These are phyloP conservation scores for Gallirallus australis DNA, from an alignment of 2,797 vertebrate species.

Conservation along the genomic window DNA sequence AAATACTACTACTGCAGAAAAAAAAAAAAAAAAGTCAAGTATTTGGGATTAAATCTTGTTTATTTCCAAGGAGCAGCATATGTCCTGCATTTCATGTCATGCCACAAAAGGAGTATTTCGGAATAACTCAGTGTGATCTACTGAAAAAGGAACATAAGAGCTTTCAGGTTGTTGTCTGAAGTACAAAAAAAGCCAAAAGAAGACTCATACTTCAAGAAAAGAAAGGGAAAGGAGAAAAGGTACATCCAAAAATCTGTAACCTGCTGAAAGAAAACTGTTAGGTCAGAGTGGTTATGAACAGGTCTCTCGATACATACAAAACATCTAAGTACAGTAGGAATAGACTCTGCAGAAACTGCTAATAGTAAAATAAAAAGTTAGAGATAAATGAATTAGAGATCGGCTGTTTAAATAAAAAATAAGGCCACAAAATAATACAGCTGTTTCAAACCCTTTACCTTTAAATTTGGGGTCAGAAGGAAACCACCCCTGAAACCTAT, in stretches of 20 bases:
- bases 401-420: not conserved
- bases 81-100: constrained; percentile 14
- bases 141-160: not conserved
- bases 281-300: not conserved
- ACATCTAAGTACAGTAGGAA: not conserved
- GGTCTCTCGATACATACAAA: not conserved
- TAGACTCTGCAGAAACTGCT: not conserved
- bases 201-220: not conserved
- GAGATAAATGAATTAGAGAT: not conserved
- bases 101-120: not conserved
- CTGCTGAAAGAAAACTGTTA: not conserved
- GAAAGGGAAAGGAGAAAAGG: not conserved
- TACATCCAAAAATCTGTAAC: not conserved
- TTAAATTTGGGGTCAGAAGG: not conserved
- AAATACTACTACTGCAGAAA: constrained; percentile 6
- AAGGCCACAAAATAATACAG: too few relatives aligned
- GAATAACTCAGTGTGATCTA: not conserved
- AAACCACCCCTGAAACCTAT: not conserved
- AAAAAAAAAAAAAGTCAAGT: not conserved
- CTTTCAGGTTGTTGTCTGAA: not conserved
- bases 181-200: not conserved
- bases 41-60: constrained; percentile 16
- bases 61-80: constrained; percentile 41
- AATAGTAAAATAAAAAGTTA: not conserved
- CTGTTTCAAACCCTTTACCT: not conserved